phyloP scores from a whole-genome alignment of 2,113 vertebrate genomes.

The human region DNA sequence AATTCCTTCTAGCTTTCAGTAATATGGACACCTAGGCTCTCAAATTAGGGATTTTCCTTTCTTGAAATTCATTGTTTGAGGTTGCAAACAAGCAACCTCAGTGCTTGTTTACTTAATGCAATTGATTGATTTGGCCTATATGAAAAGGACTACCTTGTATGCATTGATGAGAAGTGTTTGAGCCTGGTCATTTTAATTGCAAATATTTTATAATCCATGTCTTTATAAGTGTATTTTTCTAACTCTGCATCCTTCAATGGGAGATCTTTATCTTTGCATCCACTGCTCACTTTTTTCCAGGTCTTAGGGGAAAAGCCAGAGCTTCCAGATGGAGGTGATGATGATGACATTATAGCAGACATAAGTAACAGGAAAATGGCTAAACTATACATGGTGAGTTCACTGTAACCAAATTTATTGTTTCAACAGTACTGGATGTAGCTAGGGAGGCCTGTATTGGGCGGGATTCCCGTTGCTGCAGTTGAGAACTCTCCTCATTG shows the following conservation, averaged over 20 bases:
- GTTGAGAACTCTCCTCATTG: rapidly evolving
- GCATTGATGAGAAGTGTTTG: background rate
- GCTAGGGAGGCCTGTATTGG: rapidly evolving
- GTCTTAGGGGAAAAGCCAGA: conserved; percentile 90
- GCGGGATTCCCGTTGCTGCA: background rate
- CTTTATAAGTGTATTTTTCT: background rate
- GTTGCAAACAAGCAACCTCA: background rate
- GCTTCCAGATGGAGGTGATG: conserved; percentile 83
- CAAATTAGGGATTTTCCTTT: background rate
- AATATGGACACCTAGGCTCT: background rate
- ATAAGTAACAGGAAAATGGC: conserved; percentile 92
- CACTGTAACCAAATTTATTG: rapidly evolving
- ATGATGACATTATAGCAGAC: conserved; percentile 88
- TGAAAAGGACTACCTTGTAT: background rate
- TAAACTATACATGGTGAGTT: conserved; percentile 92
- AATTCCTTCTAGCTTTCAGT: background rate
- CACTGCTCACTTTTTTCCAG: conserved; percentile 74
- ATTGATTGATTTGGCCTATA: background rate
- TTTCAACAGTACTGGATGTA: background rate
- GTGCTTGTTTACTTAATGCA: background rate
- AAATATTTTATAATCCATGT: background rate
- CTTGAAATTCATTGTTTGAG: background rate
- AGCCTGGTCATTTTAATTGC: background rate
- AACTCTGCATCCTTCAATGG: background rate
- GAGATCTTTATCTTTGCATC: conserved; percentile 8